These are phyloP conservation scores for Acromyrmex charruanus DNA, from an alignment of 1,140 invertebrate species.

Conservation along the genomic window DNA sequence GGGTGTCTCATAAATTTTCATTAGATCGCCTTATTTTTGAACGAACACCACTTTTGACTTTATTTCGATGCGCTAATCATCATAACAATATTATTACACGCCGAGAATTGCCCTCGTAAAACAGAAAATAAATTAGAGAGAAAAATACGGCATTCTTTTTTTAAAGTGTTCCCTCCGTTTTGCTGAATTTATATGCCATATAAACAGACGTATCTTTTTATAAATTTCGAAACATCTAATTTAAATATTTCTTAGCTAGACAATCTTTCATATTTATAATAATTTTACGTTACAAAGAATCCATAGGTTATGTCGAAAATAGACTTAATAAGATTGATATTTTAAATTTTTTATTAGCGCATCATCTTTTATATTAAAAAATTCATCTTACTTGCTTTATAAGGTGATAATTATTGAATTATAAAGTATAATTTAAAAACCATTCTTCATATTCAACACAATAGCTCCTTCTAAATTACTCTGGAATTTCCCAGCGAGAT, in stretches of 20 bases:
- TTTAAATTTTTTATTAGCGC: background rate
- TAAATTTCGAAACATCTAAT: background rate
- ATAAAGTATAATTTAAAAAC: slow-evolving; percentile 13
- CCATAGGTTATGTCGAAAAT: background rate
- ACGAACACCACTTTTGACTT: background rate
- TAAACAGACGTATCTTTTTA: background rate
- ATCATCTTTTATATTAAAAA: background rate
- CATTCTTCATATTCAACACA: background rate
- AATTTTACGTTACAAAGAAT: background rate
- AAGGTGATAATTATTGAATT: slow-evolving; percentile 6
- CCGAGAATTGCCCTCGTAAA: background rate
- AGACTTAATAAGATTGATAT: background rate
- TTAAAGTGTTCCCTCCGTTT: background rate
- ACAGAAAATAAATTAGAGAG: background rate
- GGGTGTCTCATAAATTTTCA: slow-evolving; percentile 49
- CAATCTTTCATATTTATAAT: background rate
- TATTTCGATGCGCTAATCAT: slow-evolving; percentile 15
- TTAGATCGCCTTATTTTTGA: slow-evolving; percentile 45
- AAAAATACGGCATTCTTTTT: background rate
- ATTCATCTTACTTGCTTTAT: background rate
- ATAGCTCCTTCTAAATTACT: background rate
- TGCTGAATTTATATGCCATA: background rate
- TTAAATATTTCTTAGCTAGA: background rate
- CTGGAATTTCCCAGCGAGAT: background rate
- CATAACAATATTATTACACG: slow-evolving; percentile 18